phyloP scores from a whole-genome alignment of 1,140 invertebrate genomes.

The Drosophila sucinea region DNA sequence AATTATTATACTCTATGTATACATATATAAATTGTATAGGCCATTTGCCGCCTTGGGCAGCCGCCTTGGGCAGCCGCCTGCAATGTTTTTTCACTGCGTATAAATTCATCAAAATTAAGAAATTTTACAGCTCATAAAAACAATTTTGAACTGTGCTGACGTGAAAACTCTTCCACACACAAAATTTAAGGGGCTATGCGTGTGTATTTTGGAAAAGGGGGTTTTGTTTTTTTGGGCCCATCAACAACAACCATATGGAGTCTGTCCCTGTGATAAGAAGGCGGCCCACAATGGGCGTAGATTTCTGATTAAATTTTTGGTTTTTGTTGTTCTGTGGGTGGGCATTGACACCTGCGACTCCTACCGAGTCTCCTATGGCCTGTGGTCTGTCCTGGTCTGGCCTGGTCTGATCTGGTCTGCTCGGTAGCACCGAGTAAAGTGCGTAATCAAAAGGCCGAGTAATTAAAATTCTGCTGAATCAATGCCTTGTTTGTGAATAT shows the following conservation, averaged over 20 bases:
- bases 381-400: not conserved
- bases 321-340: slow-evolving; percentile 23
- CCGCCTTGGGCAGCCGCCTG: slow-evolving; percentile 48
- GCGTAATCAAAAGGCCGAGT: slow-evolving; percentile 58
- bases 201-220: slow-evolving; percentile 1
- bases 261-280: slow-evolving; percentile 48
- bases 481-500: slow-evolving; percentile 27
- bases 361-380: not conserved
- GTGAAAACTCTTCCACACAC: slow-evolving; percentile 27
- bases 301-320: slow-evolving; percentile 60
- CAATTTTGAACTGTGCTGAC: slow-evolving; percentile 67
- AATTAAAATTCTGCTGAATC: slow-evolving; percentile 68
- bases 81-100: slow-evolving; percentile 41
- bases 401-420: not conserved
- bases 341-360: slow-evolving; percentile 59
- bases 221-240: not conserved
- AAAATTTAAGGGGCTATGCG: not conserved
- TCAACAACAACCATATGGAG: slow-evolving; percentile 46
- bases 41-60: slow-evolving; percentile 37
- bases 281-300: slow-evolving; percentile 32
- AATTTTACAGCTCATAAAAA: slow-evolving; percentile 77
- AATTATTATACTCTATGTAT: not conserved
- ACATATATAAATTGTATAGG: not conserved
- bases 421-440: slow-evolving; percentile 8
- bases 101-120: slow-evolving; percentile 76